Base-by-base conservation (phyloP, 2,888 invertebrate species). In the Alentia gelatinosa region DNA sequence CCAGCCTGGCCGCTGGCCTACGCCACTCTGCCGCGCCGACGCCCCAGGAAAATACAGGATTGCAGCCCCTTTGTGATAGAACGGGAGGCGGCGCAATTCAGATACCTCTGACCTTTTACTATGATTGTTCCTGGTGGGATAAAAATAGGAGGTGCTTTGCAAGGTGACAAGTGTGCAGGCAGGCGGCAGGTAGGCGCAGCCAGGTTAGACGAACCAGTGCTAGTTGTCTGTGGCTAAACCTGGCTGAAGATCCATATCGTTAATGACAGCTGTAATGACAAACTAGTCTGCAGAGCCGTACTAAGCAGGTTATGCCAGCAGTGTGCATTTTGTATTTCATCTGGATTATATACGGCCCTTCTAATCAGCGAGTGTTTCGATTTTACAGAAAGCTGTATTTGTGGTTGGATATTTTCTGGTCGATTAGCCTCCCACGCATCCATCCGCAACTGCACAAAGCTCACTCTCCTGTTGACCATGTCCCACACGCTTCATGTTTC, bases 91-190 rank as follows among this genome's bases (percentile, higher is more conserved):
- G 42, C 50, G 86, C 86, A 86, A 47, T 86, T 47, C 47, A 86
- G 47, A 12, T 86, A 86, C 86, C 86, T 86, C 86, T 86, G 86
- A 86, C 86, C 86, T 86, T 86, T 86, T 23, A 50, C 50, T 86
- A 35, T 50, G 86, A 86, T 86, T 86, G 86, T 86, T 47, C 86
- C 86, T 47, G 26, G 86, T 35, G 15, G 47, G 86, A 86, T 86
- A 86, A 86, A 86, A 86, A 86, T 86, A 86, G 86, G 86, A 86
- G 0, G 47, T 86, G 50, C 86, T 42, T 30, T 50, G 50, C 50
- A 50, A 86, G 42, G 86, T 86, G 86, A 86, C 86, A 86, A 50
- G 47, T 50, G 86, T 50, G 50, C 30, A 83, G 86, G 50, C 47
- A 33, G 86, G 79, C 79, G 39, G 79, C 37, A 15, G 37, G 39